These are phyloP conservation scores for Lampris incognitus DNA, from an alignment of 2,113 vertebrate genomes.

Conservation along the genomic window DNA sequence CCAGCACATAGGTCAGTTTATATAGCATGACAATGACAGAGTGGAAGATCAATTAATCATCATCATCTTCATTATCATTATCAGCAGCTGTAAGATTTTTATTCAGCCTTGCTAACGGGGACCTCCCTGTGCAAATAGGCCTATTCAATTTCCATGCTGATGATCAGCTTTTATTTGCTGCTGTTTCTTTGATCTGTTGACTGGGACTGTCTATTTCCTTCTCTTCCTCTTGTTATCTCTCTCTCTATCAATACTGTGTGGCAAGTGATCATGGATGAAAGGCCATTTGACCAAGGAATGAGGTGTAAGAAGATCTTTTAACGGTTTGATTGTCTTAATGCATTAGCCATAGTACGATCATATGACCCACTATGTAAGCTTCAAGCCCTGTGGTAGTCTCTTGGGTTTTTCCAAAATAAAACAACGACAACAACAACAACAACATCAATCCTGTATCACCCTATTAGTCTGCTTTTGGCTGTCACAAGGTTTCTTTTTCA, in stretches of 20 bases:
- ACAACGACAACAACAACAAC: too few species aligned
- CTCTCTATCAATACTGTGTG: background rate
- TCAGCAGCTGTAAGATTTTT: background rate
- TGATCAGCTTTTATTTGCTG: constrained; percentile 20
- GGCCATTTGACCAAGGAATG: background rate
- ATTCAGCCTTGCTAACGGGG: background rate
- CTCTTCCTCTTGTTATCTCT: background rate
- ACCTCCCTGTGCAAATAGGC: constrained; percentile 23
- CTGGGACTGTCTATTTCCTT: constrained; percentile 15
- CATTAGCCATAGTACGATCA: background rate
- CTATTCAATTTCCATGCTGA: constrained; percentile 27
- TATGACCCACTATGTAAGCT: background rate
- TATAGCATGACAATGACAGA: background rate
- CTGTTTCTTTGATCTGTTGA: constrained; percentile 41
- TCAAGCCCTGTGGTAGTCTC: too few species aligned
- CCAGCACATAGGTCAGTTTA: background rate
- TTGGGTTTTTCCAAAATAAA: too few species aligned
- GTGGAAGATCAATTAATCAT: background rate
- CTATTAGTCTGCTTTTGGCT: too few species aligned
- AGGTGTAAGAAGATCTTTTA: background rate
- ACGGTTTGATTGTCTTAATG: constrained; percentile 2
- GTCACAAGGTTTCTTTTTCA: too few species aligned
- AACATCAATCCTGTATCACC: too few species aligned
- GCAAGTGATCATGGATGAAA: constrained; percentile 32
- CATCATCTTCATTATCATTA: background rate